Percentiles rank a stretch among this genome's conserved stretches.
phyloP scores from a whole-genome alignment of 2,888 invertebrate species.

The Chelonus formosanus region DNA sequence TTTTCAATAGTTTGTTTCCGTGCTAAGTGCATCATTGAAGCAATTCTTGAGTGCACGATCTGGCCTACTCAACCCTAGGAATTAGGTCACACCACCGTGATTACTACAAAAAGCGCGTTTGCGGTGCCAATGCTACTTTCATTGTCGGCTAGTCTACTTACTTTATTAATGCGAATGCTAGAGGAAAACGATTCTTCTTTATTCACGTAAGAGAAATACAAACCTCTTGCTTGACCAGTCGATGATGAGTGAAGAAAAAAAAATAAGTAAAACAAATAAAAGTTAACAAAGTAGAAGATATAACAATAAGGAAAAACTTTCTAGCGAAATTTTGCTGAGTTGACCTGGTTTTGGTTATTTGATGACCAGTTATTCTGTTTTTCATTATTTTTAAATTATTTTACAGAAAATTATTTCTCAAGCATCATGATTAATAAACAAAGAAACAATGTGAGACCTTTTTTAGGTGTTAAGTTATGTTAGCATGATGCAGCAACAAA shows the following conservation, averaged over 20 bases:
- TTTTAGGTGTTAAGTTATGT: slow-evolving; percentile 10
- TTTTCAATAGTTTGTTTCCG: slow-evolving; percentile 4
- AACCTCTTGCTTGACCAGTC: not conserved
- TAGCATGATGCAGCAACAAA: slow-evolving; percentile 4
- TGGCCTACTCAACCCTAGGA: slow-evolving; percentile 59
- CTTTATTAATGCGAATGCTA: slow-evolving; percentile 7
- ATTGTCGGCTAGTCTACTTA: slow-evolving; percentile 51
- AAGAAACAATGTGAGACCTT: not conserved
- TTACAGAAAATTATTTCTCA: slow-evolving; percentile 1
- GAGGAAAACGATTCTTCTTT: slow-evolving; percentile 15
- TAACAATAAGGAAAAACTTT: slow-evolving; percentile 41
- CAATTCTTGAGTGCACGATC: slow-evolving; percentile 30
- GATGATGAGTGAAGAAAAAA: not conserved
- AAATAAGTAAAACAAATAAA: slow-evolving; percentile 13
- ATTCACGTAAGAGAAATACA: not conserved
- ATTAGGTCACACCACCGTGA: slow-evolving; percentile 57
- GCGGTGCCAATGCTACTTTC: slow-evolving; percentile 58
- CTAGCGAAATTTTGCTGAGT: slow-evolving; percentile 42
- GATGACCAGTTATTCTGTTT: slow-evolving; percentile 21
- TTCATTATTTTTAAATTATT: slow-evolving; percentile 9
- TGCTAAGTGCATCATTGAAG: slow-evolving; percentile 10
- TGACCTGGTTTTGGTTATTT: slow-evolving; percentile 23
- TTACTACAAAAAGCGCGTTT: slow-evolving; percentile 56
- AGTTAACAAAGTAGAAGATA: not conserved
- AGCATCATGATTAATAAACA: not conserved